Conservation (phyloP, 1,140 invertebrate genomes). For the Drosophila quadrilineata region DNA sequence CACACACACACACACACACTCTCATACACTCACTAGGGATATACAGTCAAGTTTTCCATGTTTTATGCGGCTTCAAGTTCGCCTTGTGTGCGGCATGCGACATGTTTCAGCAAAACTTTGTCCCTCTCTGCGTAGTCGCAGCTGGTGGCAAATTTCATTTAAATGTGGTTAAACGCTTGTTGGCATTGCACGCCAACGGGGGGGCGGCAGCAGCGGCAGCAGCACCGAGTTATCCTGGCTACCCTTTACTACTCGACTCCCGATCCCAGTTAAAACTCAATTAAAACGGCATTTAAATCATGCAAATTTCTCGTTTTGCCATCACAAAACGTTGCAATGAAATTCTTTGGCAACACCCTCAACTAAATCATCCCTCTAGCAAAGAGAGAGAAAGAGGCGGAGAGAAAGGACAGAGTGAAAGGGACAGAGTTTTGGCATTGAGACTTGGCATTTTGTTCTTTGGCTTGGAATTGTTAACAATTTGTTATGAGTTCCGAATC, state of each 20-base stretch:
- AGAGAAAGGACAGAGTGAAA: too few species aligned
- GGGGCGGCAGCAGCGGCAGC: slow-evolving; percentile 28
- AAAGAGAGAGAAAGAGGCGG: too few species aligned
- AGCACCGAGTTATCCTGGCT: neutral
- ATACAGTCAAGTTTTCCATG: slow-evolving; percentile 14
- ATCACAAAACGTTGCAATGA: slow-evolving; percentile 38
- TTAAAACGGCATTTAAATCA: slow-evolving; percentile 79
- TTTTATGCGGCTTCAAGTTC: slow-evolving; percentile 31
- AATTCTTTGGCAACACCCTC: slow-evolving; percentile 53
- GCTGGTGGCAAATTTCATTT: slow-evolving; percentile 73
- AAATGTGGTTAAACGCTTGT: slow-evolving; percentile 68
- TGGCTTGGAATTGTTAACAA: slow-evolving; percentile 69
- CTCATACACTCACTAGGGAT: neutral
- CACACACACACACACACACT: slow-evolving; percentile 17
- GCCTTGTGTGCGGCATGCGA: slow-evolving; percentile 63
- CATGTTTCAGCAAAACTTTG: slow-evolving; percentile 38
- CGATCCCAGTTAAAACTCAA: slow-evolving; percentile 52
- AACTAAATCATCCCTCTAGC: neutral
- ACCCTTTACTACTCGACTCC: neutral
- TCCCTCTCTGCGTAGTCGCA: slow-evolving; percentile 24
- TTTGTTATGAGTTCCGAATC: slow-evolving; percentile 55
- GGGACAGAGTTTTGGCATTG: neutral
- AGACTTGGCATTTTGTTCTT: slow-evolving; percentile 23
- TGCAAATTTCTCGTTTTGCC: slow-evolving; percentile 59
- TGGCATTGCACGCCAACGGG: slow-evolving; percentile 68